These are phyloP conservation scores for Hozukius guyotensis DNA, from an alignment of 2,797 vertebrate species.

Conservation along the genomic window DNA sequence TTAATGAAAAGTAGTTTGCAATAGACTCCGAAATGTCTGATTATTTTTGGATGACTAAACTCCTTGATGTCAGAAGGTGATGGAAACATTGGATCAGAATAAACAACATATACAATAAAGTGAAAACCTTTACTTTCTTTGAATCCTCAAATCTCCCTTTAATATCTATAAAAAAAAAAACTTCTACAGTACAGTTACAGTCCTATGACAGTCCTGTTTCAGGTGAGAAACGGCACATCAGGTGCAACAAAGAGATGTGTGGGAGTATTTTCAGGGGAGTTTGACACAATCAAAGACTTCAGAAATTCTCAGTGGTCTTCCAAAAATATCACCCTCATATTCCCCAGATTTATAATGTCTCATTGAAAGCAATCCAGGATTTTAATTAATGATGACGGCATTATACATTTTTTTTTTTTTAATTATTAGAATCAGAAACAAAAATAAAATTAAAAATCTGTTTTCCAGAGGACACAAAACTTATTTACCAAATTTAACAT, in stretches of 20 bases:
- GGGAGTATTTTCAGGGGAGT: constrained; percentile 29
- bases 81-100: neutral
- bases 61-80: neutral
- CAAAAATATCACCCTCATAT: neutral
- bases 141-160: neutral
- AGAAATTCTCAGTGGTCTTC: constrained; percentile 13
- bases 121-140: neutral
- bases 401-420: neutral
- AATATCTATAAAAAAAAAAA: neutral
- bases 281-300: constrained; percentile 26
- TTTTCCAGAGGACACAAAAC: neutral
- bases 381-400: neutral
- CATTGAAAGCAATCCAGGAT: neutral
- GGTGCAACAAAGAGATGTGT: constrained; percentile 10
- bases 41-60: constrained; percentile 7
- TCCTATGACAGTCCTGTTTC: neutral
- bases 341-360: neutral
- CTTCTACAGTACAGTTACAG: neutral
- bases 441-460: neutral
- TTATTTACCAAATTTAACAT: neutral
- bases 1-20: constrained; percentile 19
- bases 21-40: neutral
- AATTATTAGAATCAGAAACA: neutral
- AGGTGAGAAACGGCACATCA: constrained; percentile 8
- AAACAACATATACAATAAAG: neutral